Base-by-base conservation (phyloP, 2,888 invertebrate genomes). In the Nysson spinosus region DNA sequence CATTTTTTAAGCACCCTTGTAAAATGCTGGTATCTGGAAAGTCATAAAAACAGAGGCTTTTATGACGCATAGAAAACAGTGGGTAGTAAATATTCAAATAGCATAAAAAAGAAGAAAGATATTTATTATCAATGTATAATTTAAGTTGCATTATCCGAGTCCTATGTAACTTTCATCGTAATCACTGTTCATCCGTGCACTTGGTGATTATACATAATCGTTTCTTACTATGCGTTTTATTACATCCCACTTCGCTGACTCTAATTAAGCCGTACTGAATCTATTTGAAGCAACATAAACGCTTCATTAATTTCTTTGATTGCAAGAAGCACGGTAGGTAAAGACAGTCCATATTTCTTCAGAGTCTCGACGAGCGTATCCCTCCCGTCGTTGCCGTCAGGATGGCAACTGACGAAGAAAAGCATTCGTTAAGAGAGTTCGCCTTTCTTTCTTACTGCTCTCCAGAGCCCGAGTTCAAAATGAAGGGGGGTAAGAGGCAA, bases 391-490 rank as follows among this genome's bases (percentile, higher is more conserved):
- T n/a, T n/a, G n/a, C n/a, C 46, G 5, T 34, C 47, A 19, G 24
- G 28, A 49, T 17, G 66, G 42, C 58, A 56, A 71, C 51, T 54
- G 71, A 69, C 54, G 72, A 72, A 69, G 71, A 72, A 69, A 72
- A 69, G 72, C 61, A 72, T 72, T 72, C 72, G 72, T 69, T 69
- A 69, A 65, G 54, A 54, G 65, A 65, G 57, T 50, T 61, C 61
- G 51, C 50, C 47, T 66, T 66, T 66, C 62, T 66, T 72, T 69
- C 56, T 50, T 19, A 37, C 58, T 39, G 34, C 42, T 65, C 37
- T 54, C 47, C 44, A n/a, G 52, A 47, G 46, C 47, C n/a, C n/a
- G 60, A 63, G 72, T 54, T 47, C 37, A 30, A 24, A 3, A 11
- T 20, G 22, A 47, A 51, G 39, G 11, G 12, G 19, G 30, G n/a